Base-by-base conservation (phyloP, 2,113 vertebrate genomes). In the Gallinago paraguaiae region DNA sequence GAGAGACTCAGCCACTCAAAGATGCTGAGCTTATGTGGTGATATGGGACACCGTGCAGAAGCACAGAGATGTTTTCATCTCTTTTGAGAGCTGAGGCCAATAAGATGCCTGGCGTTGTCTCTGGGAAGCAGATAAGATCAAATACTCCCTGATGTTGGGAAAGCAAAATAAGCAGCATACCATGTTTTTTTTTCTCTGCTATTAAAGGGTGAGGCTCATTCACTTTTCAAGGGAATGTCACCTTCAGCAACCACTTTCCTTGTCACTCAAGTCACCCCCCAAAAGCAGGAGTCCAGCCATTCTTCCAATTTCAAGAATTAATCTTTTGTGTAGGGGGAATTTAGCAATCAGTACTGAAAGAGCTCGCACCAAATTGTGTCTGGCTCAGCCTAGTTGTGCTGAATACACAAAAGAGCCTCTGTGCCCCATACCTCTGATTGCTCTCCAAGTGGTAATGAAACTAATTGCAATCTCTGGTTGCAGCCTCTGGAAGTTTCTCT, bases 1-100 rank as follows among this genome's bases (percentile, higher is more conserved):
- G 96, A 94, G 94, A 91, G 79, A 70, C 74, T 69, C 79, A 92
- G 82, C 54, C 61, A 53, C 56, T 78, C 69, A 35, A 61, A 88
- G 83, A 71, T 60, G 51, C 60, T 81, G 88, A 92, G 51, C 35
- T 70, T 80, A 33, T 71, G 54, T 78, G 43, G 23, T 43, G 77
- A 60, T 64, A 25, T 6, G 43, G 72, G 77, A 75, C 51, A 22
- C 6, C 0, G 2, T 51, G 63, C 56, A 79, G 39, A 68, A 96
- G 71, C 35, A 24, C 48, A 64, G 61, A 68, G 65, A 51, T 61
- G 57, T 92, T 97, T 86, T 96, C 92, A 91, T 63, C 35, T 94
- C 89, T 78, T 90, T 63, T 78, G 80, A 92, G 86, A 83, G 35
- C 76, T 82, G 67, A 88, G 72, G 81, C 94, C 68, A 69, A n/a